Evolutionary conservation across 2,888 invertebrate genomes (phyloP), one percentile per base, ranked within the genome.

Genomic region (Archips xylosteana): DNA sequence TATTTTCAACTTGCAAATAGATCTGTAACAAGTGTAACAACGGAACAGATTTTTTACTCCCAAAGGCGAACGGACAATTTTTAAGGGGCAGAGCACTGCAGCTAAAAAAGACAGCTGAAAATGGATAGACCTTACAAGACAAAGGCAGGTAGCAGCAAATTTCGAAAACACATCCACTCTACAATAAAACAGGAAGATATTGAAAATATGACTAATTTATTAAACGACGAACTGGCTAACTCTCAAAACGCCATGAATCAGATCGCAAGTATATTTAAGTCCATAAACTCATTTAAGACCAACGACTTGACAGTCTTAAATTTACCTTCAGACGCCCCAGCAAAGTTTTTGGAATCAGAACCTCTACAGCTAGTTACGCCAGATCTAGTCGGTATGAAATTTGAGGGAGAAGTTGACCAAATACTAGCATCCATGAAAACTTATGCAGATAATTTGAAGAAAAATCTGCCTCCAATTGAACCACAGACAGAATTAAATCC

Each of bases 221-320:
- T 94, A 75, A 88, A 89, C 75, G 81, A 83, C 71, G 92, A 93
- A 76, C 82, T 93, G 39, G 85, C 83, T 62, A 89, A 92, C 77
- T 92, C 92, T 0, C 91, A 92, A 76, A 83, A 80, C 57, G 82
- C 89, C 45, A 88, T 93, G 91, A 83, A 79, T 71, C 87, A 92
- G 75, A 91, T 93, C 36, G 88, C 87, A 78, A 78, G 82, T 9
- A 84, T 91, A 77, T 89, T 92, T 57, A 81, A 87, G 73, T 82
- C 82, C 3, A 80, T 89, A 15, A 69, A 63, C 32, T n/a, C 68
- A n/a, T 64, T 64, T 3, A 69, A 73, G 5, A 42, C 51, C 13
- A 51, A 49, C 13, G 68, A 49, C 32, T 42, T 47, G 57, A 1
- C 60, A 5, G 62, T 54, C 42, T 83, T 78, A 59, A 83, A 77